Evolutionary conservation across 2,888 invertebrate species (phyloP), one percentile per base, ranked within the genome.

Genomic region (Lymantria dispar): DNA sequence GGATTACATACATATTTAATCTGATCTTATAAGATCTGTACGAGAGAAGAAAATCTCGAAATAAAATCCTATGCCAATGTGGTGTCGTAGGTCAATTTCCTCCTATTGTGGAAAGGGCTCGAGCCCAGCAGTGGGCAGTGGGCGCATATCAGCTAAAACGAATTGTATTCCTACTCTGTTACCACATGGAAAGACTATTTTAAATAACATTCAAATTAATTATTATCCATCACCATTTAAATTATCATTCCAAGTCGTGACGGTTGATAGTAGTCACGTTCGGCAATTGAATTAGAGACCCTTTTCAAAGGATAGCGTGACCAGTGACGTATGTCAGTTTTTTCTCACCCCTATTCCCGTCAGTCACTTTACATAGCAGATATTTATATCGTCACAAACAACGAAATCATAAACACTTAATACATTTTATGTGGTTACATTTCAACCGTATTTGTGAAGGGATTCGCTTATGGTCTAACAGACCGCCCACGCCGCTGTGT

Each of bases 401-500:
- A 52, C 41, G 31, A 52, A 48, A 50, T 43, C 43, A 61, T 36
- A 48, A 48, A 52, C 39, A 29, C 12, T 44, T 46, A 52, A 54
- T 47, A 60, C 48, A 43, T 51, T 58, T 54, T 50, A 43, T 45
- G 47, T 53, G 53, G 39, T 46, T 42, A 53, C 46, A 48, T 58
- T 41, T 53, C 45, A 47, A 45, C 54, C 52, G 51, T 55, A 63
- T 65, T 66, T 57, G 42, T 54, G 53, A 40, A 61, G 52, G 56
- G 52, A 65, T 64, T 63, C 54, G 54, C 52, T 63, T 54, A 52
- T 55, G 56, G 66, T 54, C 51, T 44, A 54, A 45, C 38, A 11
- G 66, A 66, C 66, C 66, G 61, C 65, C 65, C 66, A 65, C 51
- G 50, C 49, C 54, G 44, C 42, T 43, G 53, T 47, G 56, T 52